Evolutionary conservation across 2,888 invertebrate species (phyloP).

Genomic region (Dynastes maya): DNA sequence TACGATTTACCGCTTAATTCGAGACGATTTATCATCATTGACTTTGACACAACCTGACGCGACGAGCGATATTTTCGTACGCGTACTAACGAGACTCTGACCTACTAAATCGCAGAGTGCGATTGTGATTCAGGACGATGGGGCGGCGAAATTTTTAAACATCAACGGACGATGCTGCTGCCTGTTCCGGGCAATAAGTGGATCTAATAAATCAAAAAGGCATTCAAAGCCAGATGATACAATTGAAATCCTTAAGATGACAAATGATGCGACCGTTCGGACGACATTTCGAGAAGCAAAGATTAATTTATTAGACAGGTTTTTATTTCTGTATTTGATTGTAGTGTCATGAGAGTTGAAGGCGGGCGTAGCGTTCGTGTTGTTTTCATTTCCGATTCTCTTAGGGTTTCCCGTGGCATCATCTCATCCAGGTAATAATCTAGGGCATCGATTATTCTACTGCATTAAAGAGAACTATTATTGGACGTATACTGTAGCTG

Average conservation of each 20-base stretch:
- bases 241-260: conserved; percentile 38
- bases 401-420: not conserved
- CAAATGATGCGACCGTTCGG: conserved; percentile 19
- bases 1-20: conserved; percentile 2
- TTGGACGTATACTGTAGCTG: not conserved
- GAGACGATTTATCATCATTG: conserved; percentile 21
- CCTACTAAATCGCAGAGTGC: conserved; percentile 12
- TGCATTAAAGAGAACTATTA: too few species aligned
- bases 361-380: not conserved
- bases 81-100: not conserved
- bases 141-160: conserved; percentile 31
- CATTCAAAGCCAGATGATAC: conserved; percentile 29
- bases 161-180: conserved; percentile 18
- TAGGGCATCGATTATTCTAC: not conserved
- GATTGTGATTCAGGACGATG: conserved; percentile 10
- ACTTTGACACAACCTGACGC: conserved; percentile 8
- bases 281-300: conserved; percentile 21
- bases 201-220: conserved; percentile 34
- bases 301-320: conserved; percentile 29
- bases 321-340: conserved; percentile 22
- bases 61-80: conserved; percentile 21
- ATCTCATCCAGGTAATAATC: not conserved
- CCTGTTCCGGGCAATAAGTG: conserved; percentile 34
- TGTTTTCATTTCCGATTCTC: not conserved
- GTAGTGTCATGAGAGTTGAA: not conserved